Evolutionary conservation across 1,140 invertebrate species (phyloP).

Genomic region (Tenebrio molitor): DNA sequence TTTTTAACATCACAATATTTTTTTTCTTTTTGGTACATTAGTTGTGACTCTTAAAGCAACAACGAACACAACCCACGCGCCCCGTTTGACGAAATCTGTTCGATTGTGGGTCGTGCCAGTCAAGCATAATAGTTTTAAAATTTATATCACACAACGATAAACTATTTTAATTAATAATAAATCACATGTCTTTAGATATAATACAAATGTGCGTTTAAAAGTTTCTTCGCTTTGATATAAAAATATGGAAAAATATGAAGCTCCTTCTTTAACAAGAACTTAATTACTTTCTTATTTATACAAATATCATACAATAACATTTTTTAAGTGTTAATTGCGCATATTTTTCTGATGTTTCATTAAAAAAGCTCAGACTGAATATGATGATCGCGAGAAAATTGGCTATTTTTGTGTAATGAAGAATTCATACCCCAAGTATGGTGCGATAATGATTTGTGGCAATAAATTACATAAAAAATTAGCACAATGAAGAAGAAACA

Average conservation of each 20-base stretch:
- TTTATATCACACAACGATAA: constrained; percentile 40
- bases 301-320: constrained; percentile 30
- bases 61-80: constrained; percentile 7
- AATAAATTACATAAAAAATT: constrained; percentile 50
- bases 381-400: constrained; percentile 30
- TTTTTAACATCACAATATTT: constrained; percentile 25
- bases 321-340: constrained; percentile 9
- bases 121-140: constrained; percentile 34
- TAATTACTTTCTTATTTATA: constrained; percentile 40
- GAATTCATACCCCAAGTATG: constrained; percentile 35
- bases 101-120: not conserved
- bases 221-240: constrained; percentile 25
- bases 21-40: constrained; percentile 22
- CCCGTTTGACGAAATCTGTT: not conserved
- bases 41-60: constrained; percentile 14
- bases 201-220: constrained; percentile 34
- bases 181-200: constrained; percentile 29
- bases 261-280: constrained; percentile 16
- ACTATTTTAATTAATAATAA: constrained; percentile 40
- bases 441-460: constrained; percentile 37
- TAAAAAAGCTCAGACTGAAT: constrained; percentile 35
- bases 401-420: constrained; percentile 28
- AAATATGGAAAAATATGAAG: constrained; percentile 39
- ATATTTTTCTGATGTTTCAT: constrained; percentile 27
- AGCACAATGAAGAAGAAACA: constrained; percentile 43